Evolutionary conservation across 2,888 invertebrate species (phyloP).

Genomic region (Cataglyphis albicans): DNA sequence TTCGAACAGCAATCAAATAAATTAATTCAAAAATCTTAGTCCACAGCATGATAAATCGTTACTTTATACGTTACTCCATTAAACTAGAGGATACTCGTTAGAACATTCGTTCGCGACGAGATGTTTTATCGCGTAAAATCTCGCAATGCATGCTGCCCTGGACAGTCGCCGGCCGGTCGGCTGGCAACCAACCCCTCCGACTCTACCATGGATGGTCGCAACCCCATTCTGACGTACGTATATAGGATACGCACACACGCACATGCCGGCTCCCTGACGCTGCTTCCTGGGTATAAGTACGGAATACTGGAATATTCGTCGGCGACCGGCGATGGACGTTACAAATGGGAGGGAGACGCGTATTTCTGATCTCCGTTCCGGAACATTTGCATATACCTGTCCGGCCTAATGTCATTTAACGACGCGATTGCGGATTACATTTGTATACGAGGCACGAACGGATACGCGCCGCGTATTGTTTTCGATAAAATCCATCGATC

Average conservation of each 20-base stretch:
- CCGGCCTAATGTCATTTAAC: conserved; percentile 34
- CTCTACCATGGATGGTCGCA: conserved; percentile 54
- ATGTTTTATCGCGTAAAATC: conserved; percentile 22
- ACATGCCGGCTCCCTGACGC: background rate
- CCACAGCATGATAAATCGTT: conserved; percentile 5
- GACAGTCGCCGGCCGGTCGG: conserved; percentile 14
- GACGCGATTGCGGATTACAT: conserved; percentile 35
- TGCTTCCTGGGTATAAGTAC: conserved; percentile 64
- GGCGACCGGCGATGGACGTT: conserved; percentile 54
- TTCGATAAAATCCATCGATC: background rate
- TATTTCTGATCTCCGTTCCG: conserved; percentile 40
- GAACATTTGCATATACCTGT: conserved; percentile 53
- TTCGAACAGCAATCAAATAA: background rate
- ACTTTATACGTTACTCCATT: background rate
- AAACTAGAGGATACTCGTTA: conserved; percentile 8
- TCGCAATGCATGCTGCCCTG: conserved; percentile 23
- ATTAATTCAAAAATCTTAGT: background rate
- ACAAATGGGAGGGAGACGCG: conserved; percentile 29
- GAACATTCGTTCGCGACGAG: conserved; percentile 12
- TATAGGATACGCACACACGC: conserved; percentile 11
- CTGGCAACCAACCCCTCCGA: conserved; percentile 28
- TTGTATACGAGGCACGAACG: background rate
- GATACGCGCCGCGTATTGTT: background rate
- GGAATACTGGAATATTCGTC: conserved; percentile 61
- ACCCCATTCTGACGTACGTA: conserved; percentile 60